Conservation (phyloP, 2,113 vertebrate genomes). For the Heterotilapia buettikoferi region DNA sequence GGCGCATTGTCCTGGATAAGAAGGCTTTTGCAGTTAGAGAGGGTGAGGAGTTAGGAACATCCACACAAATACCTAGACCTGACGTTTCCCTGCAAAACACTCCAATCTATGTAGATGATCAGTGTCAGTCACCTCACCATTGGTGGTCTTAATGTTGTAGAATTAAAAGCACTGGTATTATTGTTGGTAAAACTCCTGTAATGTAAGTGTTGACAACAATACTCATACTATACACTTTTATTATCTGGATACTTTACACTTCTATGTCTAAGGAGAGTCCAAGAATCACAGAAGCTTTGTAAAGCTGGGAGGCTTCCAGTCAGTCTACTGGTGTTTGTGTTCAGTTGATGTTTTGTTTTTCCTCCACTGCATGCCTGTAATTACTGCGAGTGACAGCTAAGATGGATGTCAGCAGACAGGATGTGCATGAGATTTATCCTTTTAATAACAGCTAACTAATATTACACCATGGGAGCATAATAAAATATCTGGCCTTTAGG, state of each 20-base stretch:
- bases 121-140: neutral
- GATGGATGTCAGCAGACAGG: neutral
- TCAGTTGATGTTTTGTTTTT: neutral
- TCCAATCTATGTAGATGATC: neutral
- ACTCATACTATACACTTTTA: neutral
- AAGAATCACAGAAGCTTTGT: neutral
- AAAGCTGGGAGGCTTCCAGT: neutral
- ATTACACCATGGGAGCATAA: neutral
- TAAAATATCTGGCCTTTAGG: neutral
- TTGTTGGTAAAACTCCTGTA: neutral
- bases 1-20: fast-evolving
- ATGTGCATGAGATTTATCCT: neutral
- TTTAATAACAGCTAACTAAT: neutral
- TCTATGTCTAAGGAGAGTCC: neutral
- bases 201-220: neutral
- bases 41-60: neutral
- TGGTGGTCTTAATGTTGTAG: neutral
- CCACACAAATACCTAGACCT: neutral
- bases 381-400: neutral
- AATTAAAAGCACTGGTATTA: neutral
- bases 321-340: neutral
- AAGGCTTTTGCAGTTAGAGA: neutral
- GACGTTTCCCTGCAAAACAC: neutral
- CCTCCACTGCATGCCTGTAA: neutral
- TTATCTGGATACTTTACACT: neutral